These are phyloP conservation scores for Entomobrya proxima DNA, from an alignment of 2,888 invertebrate species.

Conservation along the genomic window DNA sequence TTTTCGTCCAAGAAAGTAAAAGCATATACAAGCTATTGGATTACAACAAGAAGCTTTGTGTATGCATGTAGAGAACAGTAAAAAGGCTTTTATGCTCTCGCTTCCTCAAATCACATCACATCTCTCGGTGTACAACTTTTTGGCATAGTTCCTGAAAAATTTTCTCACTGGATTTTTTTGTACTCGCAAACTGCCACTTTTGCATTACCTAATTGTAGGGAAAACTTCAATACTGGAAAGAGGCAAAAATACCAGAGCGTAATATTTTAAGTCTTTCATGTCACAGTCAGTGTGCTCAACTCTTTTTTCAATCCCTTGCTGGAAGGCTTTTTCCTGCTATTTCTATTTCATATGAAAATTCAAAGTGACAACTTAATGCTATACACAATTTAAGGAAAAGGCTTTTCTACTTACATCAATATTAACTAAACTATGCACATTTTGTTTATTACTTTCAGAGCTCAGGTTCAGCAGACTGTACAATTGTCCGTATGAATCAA, in stretches of 20 bases:
- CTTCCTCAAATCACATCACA: constrained; percentile 17
- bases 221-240: background rate
- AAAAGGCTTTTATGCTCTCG: background rate
- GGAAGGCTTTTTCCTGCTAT: background rate
- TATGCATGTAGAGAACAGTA: background rate
- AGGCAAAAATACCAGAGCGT: background rate
- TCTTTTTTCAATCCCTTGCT: constrained; percentile 13
- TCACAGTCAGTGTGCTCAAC: constrained; percentile 49
- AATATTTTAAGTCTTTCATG: constrained; percentile 3
- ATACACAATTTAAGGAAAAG: background rate
- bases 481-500: no score
- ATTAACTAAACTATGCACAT: no score
- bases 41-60: no score
- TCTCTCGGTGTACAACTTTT: constrained; percentile 1
- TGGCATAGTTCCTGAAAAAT: constrained; percentile 51
- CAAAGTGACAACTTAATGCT: background rate
- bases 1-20: no score
- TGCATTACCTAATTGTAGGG: background rate
- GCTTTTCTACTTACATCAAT: background rate
- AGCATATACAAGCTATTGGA: no score
- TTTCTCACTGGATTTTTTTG: background rate
- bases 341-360: background rate
- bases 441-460: no score
- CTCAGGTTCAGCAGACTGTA: no score
- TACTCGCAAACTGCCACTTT: background rate